These are phyloP conservation scores for Mus caroli DNA, from an alignment of 2,797 vertebrate genomes.

Conservation along the genomic window DNA sequence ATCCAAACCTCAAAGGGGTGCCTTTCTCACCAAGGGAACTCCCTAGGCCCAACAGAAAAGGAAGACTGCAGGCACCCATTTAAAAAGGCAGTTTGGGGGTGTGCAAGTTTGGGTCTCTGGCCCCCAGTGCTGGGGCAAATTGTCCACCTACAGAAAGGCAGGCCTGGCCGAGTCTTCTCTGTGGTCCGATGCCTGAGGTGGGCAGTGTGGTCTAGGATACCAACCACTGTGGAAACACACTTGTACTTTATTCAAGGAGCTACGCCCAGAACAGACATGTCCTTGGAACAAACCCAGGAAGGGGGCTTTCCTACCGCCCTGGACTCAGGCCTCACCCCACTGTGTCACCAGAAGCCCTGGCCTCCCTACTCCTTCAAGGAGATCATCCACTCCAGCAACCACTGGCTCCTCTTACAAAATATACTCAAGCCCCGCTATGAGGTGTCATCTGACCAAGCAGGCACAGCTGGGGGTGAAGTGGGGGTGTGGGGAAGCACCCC, in stretches of 20 bases:
- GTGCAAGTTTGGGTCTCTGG: neutral
- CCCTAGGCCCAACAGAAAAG: neutral
- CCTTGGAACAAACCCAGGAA: neutral
- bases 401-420: neutral
- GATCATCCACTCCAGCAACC: neutral
- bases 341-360: neutral
- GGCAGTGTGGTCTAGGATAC: neutral
- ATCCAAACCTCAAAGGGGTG: neutral
- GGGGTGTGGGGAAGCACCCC: too few species aligned
- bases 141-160: neutral
- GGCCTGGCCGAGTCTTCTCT: neutral
- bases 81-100: neutral
- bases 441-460: too few species aligned
- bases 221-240: neutral
- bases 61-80: neutral
- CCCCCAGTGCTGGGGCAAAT: neutral
- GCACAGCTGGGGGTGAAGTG: too few species aligned
- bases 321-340: neutral
- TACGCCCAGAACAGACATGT: neutral
- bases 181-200: neutral
- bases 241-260: neutral
- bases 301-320: too few species aligned
- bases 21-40: neutral
- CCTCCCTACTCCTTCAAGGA: neutral
- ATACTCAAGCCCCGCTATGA: neutral